Evolutionary conservation across 2,888 invertebrate species (phyloP).

Genomic region (Drosophila rellima): DNA sequence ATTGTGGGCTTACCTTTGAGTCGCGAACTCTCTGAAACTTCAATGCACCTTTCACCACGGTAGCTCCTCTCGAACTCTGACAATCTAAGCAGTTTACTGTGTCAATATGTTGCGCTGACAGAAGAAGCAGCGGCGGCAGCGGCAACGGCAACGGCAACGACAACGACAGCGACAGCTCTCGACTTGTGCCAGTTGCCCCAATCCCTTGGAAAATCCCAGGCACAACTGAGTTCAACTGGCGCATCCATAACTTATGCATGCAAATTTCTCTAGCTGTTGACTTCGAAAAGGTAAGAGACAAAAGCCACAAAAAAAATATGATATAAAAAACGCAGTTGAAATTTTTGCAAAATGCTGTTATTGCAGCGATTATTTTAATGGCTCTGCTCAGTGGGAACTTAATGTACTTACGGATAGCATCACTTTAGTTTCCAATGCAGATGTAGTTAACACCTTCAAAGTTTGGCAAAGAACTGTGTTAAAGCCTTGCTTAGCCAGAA

Average conservation of each 20-base stretch:
- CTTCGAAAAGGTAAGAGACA: slow-evolving; percentile 65
- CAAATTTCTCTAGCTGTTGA: slow-evolving; percentile 70
- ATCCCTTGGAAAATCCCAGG: slow-evolving; percentile 20
- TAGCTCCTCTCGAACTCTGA: slow-evolving; percentile 72
- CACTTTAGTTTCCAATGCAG: slow-evolving; percentile 36
- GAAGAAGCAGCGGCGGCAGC: slow-evolving; percentile 11
- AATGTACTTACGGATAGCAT: slow-evolving; percentile 45
- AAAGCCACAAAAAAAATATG: slow-evolving; percentile 43
- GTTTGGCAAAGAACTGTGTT: slow-evolving; percentile 29
- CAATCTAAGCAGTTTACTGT: slow-evolving; percentile 80
- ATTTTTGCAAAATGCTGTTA: slow-evolving; percentile 75
- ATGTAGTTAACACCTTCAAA: slow-evolving; percentile 50
- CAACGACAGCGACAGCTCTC: slow-evolving; percentile 17
- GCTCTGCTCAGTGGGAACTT: slow-evolving; percentile 61
- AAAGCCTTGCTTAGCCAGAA: not conserved
- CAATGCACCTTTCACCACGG: slow-evolving; percentile 54
- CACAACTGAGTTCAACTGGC: slow-evolving; percentile 32
- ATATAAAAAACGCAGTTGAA: slow-evolving; percentile 38
- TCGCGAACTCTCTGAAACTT: slow-evolving; percentile 60
- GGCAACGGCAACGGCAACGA: slow-evolving; percentile 4
- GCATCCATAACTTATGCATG: slow-evolving; percentile 78
- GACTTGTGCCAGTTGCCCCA: slow-evolving; percentile 44
- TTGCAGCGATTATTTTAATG: slow-evolving; percentile 79
- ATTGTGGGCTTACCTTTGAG: slow-evolving; percentile 62
- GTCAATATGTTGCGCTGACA: slow-evolving; percentile 72